Base-by-base conservation (phyloP, 2,113 vertebrate genomes). In the Engraulis encrasicolus region DNA sequence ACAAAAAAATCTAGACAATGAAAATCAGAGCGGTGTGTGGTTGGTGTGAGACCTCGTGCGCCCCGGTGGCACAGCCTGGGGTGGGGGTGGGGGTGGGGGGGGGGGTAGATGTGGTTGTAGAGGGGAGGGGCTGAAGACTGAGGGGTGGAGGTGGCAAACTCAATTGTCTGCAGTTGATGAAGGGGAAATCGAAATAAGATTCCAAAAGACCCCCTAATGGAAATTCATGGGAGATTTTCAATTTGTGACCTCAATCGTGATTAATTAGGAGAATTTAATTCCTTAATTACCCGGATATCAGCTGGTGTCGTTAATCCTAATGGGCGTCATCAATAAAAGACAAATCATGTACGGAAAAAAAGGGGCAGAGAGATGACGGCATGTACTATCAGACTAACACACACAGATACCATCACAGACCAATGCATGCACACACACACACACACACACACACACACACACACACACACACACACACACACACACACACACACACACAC, bases 391-490 rank as follows among this genome's bases (percentile, higher is more conserved):
- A 74, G 27, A 74, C 66, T 34, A 6, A 23, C 58, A 23, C 58
- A 27, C 27, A 74, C 27, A 74, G 14, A 74, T 14, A 11, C 17
- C 27, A 61, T 84, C 79, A 85, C 81, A 88, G 88, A 89, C 86
- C 82, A 61, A 31, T 9, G 9, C 40, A 9, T 49, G 38, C 31
- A 54, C 61, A 79, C 45, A 85, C 54, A 88, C 86, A 83, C 66
- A 81, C 83, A 87, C 54, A 61, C 48, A 31, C 40, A 45, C 40
- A 9, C 66, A 50, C 31, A 54, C 61, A 79, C 45, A 85, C 54
- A 88, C 86, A 83, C 66, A 81, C 83, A 87, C 54, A 90, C 86
- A 84, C 85, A 19, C 81, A 85, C 80, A 82, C 11, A 23, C n/a
- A 23, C 66, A 74, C 27, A 34, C 61, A 71, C 27, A 45, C 40